phyloP scores from a whole-genome alignment of 1,140 invertebrate species.

The Drosophila pallidifrons region DNA sequence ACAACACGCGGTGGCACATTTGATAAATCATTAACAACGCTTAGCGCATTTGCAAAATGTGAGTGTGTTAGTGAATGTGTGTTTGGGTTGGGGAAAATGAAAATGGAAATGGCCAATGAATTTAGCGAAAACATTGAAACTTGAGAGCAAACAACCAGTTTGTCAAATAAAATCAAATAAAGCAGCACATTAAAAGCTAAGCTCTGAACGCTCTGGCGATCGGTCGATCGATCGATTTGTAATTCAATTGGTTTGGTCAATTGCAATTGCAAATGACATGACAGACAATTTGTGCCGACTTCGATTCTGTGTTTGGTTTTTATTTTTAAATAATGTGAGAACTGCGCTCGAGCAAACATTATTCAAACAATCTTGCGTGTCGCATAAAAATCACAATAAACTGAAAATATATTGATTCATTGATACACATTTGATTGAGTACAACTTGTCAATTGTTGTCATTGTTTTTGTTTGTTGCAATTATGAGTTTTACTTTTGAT shows the following conservation, averaged over 20 bases:
- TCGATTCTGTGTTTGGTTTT: conserved; percentile 8
- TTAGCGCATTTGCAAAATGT: conserved; percentile 35
- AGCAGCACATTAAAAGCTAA: neutral
- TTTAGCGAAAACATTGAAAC: neutral
- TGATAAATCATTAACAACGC: conserved; percentile 26
- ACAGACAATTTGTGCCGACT: conserved; percentile 17
- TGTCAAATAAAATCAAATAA: conserved; percentile 12
- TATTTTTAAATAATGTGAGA: conserved; percentile 9
- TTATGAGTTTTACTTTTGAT: conserved; percentile 39
- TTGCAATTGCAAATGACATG: conserved; percentile 41
- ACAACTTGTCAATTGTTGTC: conserved; percentile 4
- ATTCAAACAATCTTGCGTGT: conserved; percentile 7
- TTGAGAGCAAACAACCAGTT: neutral
- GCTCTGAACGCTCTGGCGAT: neutral
- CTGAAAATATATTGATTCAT: neutral
- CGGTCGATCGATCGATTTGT: conserved; percentile 29
- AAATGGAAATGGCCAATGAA: neutral
- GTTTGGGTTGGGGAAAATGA: neutral
- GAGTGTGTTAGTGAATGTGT: too few species aligned
- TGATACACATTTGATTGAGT: conserved; percentile 8
- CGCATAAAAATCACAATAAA: neutral
- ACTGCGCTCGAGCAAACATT: neutral
- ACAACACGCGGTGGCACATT: neutral
- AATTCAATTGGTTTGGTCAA: conserved; percentile 41
- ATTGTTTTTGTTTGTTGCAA: neutral